Conservation (phyloP, 1,140 invertebrate species). For the Colletes latitarsis region DNA sequence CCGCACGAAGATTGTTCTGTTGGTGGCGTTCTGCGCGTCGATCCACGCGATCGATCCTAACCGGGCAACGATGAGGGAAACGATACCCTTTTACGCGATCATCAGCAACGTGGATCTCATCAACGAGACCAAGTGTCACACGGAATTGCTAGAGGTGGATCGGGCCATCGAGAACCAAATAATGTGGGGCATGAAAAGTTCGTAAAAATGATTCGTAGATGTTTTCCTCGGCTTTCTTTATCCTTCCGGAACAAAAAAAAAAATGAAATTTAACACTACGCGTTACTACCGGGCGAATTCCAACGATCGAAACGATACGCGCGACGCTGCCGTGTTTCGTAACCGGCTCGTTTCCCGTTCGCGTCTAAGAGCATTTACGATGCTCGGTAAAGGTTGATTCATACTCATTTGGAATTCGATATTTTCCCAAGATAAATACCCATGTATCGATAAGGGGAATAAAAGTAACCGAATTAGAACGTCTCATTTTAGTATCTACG, state of each 20-base stretch:
- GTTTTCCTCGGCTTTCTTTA: not conserved
- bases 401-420: not conserved
- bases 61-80: constrained; percentile 1
- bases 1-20: not conserved
- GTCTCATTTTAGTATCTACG: no score
- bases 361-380: not conserved
- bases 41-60: not conserved
- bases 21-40: not conserved
- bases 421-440: no score
- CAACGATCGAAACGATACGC: not conserved
- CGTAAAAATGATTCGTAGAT: constrained; percentile 26
- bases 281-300: not conserved
- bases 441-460: no score
- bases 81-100: constrained; percentile 70
- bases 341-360: not conserved
- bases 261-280: not conserved
- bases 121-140: constrained; percentile 61
- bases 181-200: constrained; percentile 74
- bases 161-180: constrained; percentile 64
- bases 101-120: constrained; percentile 48
- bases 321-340: not conserved
- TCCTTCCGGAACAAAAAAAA: not conserved
- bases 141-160: constrained; percentile 63
- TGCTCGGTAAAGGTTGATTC: no score
- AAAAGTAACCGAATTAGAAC: no score